These are phyloP conservation scores for Pseudomyrmex concolor DNA, from an alignment of 1,140 invertebrate species.

Conservation along the genomic window DNA sequence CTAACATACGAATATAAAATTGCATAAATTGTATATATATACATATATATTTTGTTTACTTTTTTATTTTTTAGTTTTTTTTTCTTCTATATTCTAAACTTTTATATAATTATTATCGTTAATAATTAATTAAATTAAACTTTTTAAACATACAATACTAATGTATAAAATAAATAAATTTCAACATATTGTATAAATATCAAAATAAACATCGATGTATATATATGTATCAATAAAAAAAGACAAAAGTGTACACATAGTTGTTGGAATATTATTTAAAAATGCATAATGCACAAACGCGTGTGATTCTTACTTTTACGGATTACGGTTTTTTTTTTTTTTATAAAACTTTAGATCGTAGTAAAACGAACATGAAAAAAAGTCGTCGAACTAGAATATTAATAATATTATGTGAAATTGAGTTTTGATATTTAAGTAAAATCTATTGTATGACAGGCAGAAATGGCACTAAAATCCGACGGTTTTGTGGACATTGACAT, in stretches of 20 bases:
- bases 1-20: conserved; percentile 11
- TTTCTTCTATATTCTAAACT: not conserved
- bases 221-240: too few relatives aligned
- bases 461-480: conserved; percentile 96
- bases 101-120: conserved; percentile 2
- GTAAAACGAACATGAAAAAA: not conserved
- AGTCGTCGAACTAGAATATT: conserved; percentile 24
- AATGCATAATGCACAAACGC: not conserved
- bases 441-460: conserved; percentile 89
- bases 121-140: conserved; percentile 2
- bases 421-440: conserved; percentile 53
- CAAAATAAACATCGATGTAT: too few relatives aligned
- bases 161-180: not conserved
- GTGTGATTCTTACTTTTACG: not conserved
- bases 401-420: conserved; percentile 12
- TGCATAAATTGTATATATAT: not conserved
- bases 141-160: not conserved
- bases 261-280: not conserved
- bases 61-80: not conserved
- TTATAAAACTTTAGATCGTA: conserved; percentile 7
- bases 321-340: conserved; percentile 32
- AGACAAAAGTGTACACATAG: not conserved
- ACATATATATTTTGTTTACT: not conserved
- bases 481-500: conserved; percentile 96
- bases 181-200: conserved; percentile 2